Evolutionary conservation across 1,140 invertebrate species (phyloP).

Genomic region (Scaptomyza montana): DNA sequence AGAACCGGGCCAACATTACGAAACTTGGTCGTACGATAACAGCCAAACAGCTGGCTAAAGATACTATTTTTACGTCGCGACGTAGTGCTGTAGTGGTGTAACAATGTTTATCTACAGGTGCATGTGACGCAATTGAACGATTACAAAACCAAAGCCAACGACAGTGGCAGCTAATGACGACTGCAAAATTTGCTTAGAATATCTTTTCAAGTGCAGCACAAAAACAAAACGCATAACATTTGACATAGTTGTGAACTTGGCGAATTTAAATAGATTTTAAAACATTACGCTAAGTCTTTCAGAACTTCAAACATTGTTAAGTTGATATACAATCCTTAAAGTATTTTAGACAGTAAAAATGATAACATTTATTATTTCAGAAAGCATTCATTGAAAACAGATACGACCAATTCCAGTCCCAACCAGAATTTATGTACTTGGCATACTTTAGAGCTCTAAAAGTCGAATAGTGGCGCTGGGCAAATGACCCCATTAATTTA

Average conservation of each 20-base stretch:
- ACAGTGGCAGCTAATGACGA: neutral
- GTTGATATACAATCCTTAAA: too few species aligned
- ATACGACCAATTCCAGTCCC: neutral
- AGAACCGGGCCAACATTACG: slow-evolving; percentile 29
- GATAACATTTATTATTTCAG: slow-evolving; percentile 9
- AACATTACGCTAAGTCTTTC: too few species aligned
- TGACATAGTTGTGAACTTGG: too few species aligned
- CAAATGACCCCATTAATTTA: slow-evolving; percentile 79
- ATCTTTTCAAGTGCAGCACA: too few species aligned
- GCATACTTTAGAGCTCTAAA: slow-evolving; percentile 18
- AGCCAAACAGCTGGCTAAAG: slow-evolving; percentile 34
- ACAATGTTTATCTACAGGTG: slow-evolving; percentile 60
- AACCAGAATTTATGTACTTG: slow-evolving; percentile 53
- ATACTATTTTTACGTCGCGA: neutral
- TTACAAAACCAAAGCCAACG: slow-evolving; percentile 57
- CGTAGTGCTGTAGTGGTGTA: neutral
- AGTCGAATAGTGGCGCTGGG: slow-evolving; percentile 39
- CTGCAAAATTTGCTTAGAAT: too few species aligned
- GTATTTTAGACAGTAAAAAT: neutral
- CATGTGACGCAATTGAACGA: slow-evolving; percentile 66
- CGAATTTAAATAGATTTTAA: too few species aligned
- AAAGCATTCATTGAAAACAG: neutral
- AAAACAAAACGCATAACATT: too few species aligned
- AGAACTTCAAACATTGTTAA: too few species aligned
- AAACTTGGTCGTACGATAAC: slow-evolving; percentile 35